Evolutionary conservation across 2,888 invertebrate genomes (phyloP).

Genomic region (Cremastobaeus sp.): DNA sequence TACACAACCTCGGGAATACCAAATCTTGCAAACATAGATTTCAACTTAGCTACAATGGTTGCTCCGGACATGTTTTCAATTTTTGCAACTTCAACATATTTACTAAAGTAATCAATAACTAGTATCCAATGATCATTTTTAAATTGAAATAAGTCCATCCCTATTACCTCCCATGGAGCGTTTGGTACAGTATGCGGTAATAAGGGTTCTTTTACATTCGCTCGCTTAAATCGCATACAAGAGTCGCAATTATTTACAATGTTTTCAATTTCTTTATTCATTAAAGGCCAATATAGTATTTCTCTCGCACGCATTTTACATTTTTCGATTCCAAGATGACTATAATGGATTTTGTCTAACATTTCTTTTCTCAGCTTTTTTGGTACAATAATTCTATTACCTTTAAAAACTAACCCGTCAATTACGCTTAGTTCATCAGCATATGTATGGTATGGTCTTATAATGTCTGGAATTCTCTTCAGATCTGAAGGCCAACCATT

Average conservation of each 20-base stretch:
- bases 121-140: slow-evolving; percentile 23
- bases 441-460: no score
- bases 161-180: slow-evolving; percentile 45
- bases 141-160: slow-evolving; percentile 45
- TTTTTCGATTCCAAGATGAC: slow-evolving; percentile 64
- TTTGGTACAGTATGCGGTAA: slow-evolving; percentile 35
- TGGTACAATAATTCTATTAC: slow-evolving; percentile 55
- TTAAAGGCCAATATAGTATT: slow-evolving; percentile 63
- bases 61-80: slow-evolving; percentile 7
- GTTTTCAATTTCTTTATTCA: slow-evolving; percentile 60
- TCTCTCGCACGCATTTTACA: slow-evolving; percentile 55
- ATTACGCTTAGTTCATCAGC: slow-evolving; percentile 25
- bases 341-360: slow-evolving; percentile 60
- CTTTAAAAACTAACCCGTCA: slow-evolving; percentile 43
- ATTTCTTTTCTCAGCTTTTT: slow-evolving; percentile 59
- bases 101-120: slow-evolving; percentile 54
- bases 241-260: slow-evolving; percentile 35
- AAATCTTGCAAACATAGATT: slow-evolving; percentile 62
- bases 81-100: slow-evolving; percentile 47
- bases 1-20: slow-evolving; percentile 57
- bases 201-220: slow-evolving; percentile 2
- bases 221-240: slow-evolving; percentile 37
- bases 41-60: slow-evolving; percentile 36
- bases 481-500: no score
- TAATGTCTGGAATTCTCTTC: no score